These are phyloP conservation scores for Gallirallus australis DNA, from an alignment of 2,797 vertebrate species.

Conservation along the genomic window DNA sequence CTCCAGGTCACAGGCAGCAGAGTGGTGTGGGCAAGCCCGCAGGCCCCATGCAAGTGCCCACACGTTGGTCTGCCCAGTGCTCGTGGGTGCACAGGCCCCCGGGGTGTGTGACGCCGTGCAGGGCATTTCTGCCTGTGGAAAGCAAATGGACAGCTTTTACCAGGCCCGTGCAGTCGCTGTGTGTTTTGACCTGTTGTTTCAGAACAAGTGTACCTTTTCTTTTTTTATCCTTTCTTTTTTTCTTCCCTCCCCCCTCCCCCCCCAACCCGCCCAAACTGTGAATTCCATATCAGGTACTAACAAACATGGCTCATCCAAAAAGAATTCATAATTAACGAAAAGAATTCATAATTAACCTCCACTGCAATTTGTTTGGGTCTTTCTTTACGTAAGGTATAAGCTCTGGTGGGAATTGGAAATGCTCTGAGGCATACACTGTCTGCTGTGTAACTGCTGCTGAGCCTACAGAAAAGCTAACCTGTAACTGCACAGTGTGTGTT, in stretches of 20 bases:
- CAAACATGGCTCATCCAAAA: conserved; percentile 72
- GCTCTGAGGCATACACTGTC: conserved; percentile 29
- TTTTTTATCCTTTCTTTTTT: not conserved
- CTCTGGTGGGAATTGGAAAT: conserved; percentile 36
- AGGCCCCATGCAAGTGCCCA: not conserved
- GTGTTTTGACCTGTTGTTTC: conserved; percentile 55
- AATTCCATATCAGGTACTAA: conserved; percentile 75
- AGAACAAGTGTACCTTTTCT: not conserved
- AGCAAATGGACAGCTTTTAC: not conserved
- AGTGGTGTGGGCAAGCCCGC: not conserved
- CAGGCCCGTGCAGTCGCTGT: not conserved
- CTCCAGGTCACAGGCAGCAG: not conserved
- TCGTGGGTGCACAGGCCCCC: not conserved
- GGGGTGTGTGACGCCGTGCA: not conserved
- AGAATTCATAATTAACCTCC: conserved; percentile 60
- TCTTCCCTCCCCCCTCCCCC: accelerated
- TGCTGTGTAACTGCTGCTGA: conserved; percentile 50
- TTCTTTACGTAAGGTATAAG: conserved; percentile 19
- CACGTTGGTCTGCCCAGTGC: not conserved
- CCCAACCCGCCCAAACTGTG: not conserved
- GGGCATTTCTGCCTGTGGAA: not conserved
- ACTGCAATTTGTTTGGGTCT: conserved; percentile 57
- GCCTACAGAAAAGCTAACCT: conserved; percentile 54
- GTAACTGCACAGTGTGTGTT: conserved; percentile 78
- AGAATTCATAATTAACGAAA: conserved; percentile 70